Conservation (phyloP, 2,797 vertebrate species). For the Urosaurus nigricauda region DNA sequence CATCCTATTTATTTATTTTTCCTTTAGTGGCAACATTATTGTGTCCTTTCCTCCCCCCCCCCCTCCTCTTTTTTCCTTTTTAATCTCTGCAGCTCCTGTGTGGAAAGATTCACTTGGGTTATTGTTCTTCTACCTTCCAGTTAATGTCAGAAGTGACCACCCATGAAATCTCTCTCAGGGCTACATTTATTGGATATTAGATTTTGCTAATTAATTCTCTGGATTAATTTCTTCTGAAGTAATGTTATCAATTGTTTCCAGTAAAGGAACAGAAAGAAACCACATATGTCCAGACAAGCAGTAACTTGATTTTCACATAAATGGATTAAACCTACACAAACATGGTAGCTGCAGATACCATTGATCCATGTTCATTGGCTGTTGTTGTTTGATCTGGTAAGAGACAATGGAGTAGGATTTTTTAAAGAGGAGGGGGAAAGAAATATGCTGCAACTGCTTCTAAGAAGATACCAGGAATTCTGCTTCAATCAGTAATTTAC, state of each 20-base stretch:
- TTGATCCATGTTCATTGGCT: conserved; percentile 87
- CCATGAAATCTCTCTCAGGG: conserved; percentile 75
- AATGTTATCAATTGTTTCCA: conserved; percentile 91
- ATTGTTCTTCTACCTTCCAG: conserved; percentile 63
- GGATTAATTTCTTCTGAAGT: conserved; percentile 92
- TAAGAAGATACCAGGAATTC: conserved; percentile 88
- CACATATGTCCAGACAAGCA: conserved; percentile 52
- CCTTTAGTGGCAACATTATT: conserved; percentile 55
- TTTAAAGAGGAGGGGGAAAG: conserved; percentile 45
- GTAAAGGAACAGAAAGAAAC: conserved; percentile 74
- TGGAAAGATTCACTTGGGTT: conserved; percentile 31
- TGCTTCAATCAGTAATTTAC: conserved; percentile 71
- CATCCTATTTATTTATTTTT: conserved; percentile 71
- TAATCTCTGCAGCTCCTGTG: conserved; percentile 64
- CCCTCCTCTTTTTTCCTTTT: no score
- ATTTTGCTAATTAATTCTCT: conserved; percentile 91
- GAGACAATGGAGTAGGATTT: conserved; percentile 80
- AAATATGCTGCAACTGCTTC: conserved; percentile 83
- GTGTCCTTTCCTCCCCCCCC: conserved; percentile 37
- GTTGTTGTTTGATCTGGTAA: conserved; percentile 87
- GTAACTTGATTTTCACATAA: conserved; percentile 86
- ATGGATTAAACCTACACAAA: conserved; percentile 90
- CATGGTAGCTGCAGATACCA: conserved; percentile 86
- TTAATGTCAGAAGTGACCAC: conserved; percentile 80
- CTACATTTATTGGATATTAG: conserved; percentile 87